Evolutionary conservation across 2,797 vertebrate genomes (phyloP), one percentile per base, ranked within the genome.

Genomic region (Danionella dracula): DNA sequence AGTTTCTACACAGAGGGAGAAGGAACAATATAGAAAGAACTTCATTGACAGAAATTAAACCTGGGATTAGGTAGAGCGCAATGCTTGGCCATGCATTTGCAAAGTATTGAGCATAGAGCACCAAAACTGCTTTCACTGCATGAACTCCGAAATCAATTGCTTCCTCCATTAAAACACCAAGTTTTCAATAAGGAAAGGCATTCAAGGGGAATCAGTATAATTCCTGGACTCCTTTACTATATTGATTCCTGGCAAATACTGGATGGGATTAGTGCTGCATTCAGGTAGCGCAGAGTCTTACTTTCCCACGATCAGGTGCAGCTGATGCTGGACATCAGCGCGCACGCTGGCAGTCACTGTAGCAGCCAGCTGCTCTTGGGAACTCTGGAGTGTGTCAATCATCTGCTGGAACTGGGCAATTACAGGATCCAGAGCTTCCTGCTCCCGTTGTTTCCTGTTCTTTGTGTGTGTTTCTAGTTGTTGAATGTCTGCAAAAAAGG

Each of bases 261-360:
- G 19, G 37, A 57, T 13, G 19, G 15, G 29, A 38, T 44, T 34
- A 12, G 9, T 44, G 40, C 19, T 27, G 9, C n/a, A 21, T 62
- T 4, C 6, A 1, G 45, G 27, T 6, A 13, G 27, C 4, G 3
- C 21, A 20, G 44, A 32, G 57, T 84, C 93, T 75, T 83, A 99
- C 97, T 93, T 99, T 91, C 93, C 90, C 80, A 98, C 90, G 40
- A 93, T 90, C 80, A 96, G 73, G 44, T 94, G 95, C 59, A 98
- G 89, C 85, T 98, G 96, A 72, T 95, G 94, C 81, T 98, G 94
- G 81, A 99, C 85, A 74, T 99, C 97, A 0, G 93, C 78, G 6
- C 93, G 89, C 54, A 99, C 88, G 0, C 86, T 93, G 41, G 92
- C 79, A 0, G 92, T 83, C 4, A 99, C 82, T 15, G 73, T 92